These are phyloP conservation scores for Gymnodraco acuticeps DNA, from an alignment of 2,797 vertebrate genomes.

Conservation along the genomic window DNA sequence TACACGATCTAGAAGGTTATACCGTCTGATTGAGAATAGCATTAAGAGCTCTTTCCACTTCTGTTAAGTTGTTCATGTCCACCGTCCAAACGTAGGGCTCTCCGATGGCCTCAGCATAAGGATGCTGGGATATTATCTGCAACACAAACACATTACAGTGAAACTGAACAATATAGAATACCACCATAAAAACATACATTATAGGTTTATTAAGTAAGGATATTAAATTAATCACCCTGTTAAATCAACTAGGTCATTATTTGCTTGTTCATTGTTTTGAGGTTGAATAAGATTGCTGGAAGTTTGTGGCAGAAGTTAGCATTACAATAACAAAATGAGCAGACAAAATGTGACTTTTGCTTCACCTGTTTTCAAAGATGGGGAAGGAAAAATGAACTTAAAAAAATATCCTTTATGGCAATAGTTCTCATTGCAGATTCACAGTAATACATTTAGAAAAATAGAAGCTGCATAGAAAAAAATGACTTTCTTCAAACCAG, in stretches of 20 bases:
- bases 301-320: neutral
- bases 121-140: slow-evolving; percentile 93
- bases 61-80: slow-evolving; percentile 87
- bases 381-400: no score
- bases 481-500: no score
- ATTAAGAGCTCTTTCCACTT: slow-evolving; percentile 90
- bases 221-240: neutral
- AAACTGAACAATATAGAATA: neutral
- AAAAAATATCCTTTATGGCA: no score
- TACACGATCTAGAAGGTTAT: neutral
- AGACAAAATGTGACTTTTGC: no score
- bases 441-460: no score
- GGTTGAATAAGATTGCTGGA: neutral
- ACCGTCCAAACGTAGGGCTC: slow-evolving; percentile 93
- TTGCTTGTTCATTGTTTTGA: neutral
- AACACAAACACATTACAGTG: neutral
- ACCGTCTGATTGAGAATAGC: slow-evolving; percentile 91
- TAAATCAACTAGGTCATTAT: neutral
- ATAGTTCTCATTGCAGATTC: no score
- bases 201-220: neutral
- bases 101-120: slow-evolving; percentile 93
- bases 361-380: no score
- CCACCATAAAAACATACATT: no score
- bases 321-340: no score
- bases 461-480: no score